These are phyloP conservation scores for Sarcophaga bullata DNA, from an alignment of 1,140 invertebrate species.

Conservation along the genomic window DNA sequence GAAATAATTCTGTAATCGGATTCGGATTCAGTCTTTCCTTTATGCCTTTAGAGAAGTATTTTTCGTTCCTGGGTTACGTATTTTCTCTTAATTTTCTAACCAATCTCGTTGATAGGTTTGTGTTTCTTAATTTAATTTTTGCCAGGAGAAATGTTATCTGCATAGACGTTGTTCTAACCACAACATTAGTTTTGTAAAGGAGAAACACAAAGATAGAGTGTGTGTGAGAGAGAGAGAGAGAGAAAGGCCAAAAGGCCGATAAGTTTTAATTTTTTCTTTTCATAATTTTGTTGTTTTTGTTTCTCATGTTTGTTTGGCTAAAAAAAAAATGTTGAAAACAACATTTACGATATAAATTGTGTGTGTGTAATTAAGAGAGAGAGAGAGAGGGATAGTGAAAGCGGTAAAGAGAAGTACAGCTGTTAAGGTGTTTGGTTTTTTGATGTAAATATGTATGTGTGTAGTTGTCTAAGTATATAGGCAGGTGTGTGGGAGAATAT, in stretches of 20 bases:
- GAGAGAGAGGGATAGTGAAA: too few relatives aligned
- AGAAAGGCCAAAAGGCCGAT: conserved; percentile 32
- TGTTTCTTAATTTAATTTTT: background rate
- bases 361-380: background rate
- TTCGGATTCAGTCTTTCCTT: too few relatives aligned
- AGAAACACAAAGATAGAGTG: background rate
- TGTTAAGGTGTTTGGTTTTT: background rate
- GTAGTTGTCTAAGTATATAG: background rate
- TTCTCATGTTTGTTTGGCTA: background rate
- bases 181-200: background rate
- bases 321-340: background rate
- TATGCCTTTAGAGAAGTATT: too few relatives aligned
- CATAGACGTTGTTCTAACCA: background rate
- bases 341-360: conserved; percentile 29
- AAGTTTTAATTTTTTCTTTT: conserved; percentile 28
- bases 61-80: too few relatives aligned
- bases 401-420: background rate
- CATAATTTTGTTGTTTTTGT: background rate
- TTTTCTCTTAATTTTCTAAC: too few relatives aligned
- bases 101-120: too few relatives aligned
- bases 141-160: background rate
- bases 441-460: background rate
- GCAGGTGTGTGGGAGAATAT: background rate
- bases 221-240: too few relatives aligned
- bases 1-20: too few relatives aligned